phyloP scores from a whole-genome alignment of 1,140 invertebrate species.

The Leucophenga varia region DNA sequence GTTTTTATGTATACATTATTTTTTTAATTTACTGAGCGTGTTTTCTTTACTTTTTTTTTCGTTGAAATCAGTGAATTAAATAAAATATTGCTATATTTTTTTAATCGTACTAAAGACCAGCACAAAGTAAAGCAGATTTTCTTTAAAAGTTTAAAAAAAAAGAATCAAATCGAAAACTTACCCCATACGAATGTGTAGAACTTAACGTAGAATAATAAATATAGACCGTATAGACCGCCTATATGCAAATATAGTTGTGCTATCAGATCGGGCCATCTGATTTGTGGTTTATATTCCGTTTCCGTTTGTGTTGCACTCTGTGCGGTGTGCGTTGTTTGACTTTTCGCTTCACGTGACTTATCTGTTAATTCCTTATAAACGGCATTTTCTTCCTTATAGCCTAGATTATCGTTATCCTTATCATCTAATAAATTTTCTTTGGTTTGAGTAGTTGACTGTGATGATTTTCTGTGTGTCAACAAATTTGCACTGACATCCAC shows the following conservation, averaged over 20 bases:
- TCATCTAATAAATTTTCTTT: conserved; percentile 14
- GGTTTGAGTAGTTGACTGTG: conserved; percentile 24
- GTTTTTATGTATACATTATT: too few species aligned
- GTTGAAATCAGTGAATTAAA: too few species aligned
- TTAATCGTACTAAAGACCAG: too few species aligned
- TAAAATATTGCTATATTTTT: too few species aligned
- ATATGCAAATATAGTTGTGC: conserved; percentile 70
- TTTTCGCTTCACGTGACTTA: conserved; percentile 1
- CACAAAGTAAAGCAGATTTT: too few species aligned
- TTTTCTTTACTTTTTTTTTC: too few species aligned
- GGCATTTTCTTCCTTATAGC: conserved; percentile 45
- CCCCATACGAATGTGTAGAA: conserved; percentile 70
- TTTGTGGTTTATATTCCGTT: conserved; percentile 60
- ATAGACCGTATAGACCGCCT: conserved; percentile 70
- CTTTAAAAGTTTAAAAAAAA: too few species aligned
- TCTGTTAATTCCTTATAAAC: conserved; percentile 39
- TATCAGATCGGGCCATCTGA: conserved; percentile 69
- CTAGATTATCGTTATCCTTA: conserved; percentile 41
- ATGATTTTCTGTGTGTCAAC: conserved; percentile 26
- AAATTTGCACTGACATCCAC: conserved; percentile 4
- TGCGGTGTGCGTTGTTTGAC: too few species aligned
- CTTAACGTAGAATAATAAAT: conserved; percentile 66
- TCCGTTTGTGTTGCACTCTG: too few species aligned
- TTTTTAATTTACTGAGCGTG: too few species aligned
- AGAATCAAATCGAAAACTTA: too few species aligned